A percentile compares a stretch with the other conserved stretches of the same genome.
These are phyloP conservation scores for Phenacoccus solenopsis DNA, from an alignment of 1,140 invertebrate genomes.

Conservation along the genomic window DNA sequence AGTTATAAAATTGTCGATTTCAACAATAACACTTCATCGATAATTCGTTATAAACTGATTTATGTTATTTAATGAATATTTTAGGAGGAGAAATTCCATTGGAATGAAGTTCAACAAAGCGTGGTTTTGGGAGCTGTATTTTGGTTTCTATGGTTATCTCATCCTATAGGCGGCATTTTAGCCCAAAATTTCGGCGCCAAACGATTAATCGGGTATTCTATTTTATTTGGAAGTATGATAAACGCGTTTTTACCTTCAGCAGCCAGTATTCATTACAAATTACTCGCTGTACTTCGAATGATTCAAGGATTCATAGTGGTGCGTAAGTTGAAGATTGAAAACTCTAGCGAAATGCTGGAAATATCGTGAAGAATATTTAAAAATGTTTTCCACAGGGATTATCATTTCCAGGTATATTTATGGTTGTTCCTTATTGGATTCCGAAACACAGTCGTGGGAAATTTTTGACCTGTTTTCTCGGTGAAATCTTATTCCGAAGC, in stretches of 20 bases:
- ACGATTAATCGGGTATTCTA: slow-evolving; percentile 51
- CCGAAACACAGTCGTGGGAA: neutral
- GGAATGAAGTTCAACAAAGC: slow-evolving; percentile 54
- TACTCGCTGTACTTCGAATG: slow-evolving; percentile 49
- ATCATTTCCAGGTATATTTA: neutral
- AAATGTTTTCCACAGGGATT: neutral
- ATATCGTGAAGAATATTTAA: no score
- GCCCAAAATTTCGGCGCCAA: slow-evolving; percentile 58
- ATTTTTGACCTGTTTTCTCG: neutral
- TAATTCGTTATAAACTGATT: no score
- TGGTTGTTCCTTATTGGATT: neutral
- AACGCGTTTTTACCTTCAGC: slow-evolving; percentile 54
- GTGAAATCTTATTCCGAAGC: neutral
- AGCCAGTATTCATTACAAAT: slow-evolving; percentile 43
- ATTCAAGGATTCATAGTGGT: slow-evolving; percentile 62
- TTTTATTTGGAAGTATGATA: slow-evolving; percentile 50
- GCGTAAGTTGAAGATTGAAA: no score
- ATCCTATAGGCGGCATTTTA: slow-evolving; percentile 59
- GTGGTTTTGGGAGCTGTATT: slow-evolving; percentile 58
- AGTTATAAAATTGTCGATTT: no score
- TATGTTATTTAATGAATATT: no score
- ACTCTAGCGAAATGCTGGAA: no score
- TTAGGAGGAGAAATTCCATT: slow-evolving; percentile 38
- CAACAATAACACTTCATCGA: no score
- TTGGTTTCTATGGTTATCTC: slow-evolving; percentile 56